These are phyloP conservation scores for Onchidella celtica DNA, from an alignment of 2,888 invertebrate species.

Conservation along the genomic window DNA sequence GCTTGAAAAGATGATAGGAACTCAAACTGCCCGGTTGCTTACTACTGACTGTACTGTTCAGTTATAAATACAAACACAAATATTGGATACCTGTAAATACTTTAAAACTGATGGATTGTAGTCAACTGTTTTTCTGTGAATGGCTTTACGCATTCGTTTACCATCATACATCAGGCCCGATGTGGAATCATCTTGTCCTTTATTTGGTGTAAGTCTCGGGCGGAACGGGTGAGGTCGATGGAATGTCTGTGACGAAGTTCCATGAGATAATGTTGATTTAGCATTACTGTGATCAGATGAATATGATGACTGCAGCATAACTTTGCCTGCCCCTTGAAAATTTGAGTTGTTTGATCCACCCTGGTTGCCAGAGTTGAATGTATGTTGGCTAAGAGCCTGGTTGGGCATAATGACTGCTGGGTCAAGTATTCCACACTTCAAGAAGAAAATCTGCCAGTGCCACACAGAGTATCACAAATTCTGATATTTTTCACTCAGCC, in stretches of 20 bases:
- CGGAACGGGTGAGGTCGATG: slow-evolving; percentile 37
- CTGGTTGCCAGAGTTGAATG: not conserved
- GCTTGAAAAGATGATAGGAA: no score
- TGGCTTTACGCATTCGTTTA: slow-evolving; percentile 95
- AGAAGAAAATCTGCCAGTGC: no score
- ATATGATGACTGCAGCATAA: no score
- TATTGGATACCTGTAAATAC: slow-evolving; percentile 88
- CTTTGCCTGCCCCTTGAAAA: not conserved
- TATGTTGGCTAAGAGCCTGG: not conserved
- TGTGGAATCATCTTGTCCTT: slow-evolving; percentile 19
- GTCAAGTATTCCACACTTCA: not conserved
- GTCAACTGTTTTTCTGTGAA: slow-evolving; percentile 98
- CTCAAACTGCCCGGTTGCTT: no score
- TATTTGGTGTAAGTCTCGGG: slow-evolving; percentile 45
- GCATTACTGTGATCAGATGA: not conserved
- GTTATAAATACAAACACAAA: no score
- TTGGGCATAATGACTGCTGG: not conserved
- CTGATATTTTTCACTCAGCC: no score
- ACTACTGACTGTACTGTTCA: no score
- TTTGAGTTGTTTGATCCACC: slow-evolving; percentile 5
- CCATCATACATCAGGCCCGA: slow-evolving; percentile 85
- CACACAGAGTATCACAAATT: no score
- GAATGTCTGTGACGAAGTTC: slow-evolving; percentile 25
- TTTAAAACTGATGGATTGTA: slow-evolving; percentile 97
- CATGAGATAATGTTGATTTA: not conserved